Percentiles rank a stretch among this genome's conserved stretches.
Conservation (phyloP, 2,888 invertebrate genomes). For the Tetragonula carbonaria region DNA sequence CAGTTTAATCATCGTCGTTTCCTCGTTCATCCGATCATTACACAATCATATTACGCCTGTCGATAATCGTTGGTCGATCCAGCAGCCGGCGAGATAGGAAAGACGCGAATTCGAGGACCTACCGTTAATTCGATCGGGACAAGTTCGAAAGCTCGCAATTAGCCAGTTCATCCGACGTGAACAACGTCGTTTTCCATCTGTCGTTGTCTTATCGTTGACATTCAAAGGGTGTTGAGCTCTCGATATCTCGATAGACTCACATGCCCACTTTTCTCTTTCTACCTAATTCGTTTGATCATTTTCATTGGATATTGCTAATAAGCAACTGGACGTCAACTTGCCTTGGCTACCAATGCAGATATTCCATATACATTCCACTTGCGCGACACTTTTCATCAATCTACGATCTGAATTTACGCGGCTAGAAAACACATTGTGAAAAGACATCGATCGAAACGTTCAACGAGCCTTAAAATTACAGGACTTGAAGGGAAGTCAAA, state of each 20-base stretch:
- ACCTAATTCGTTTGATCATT: too few species aligned
- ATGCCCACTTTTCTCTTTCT: too few species aligned
- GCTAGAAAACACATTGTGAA: too few species aligned
- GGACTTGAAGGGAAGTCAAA: too few species aligned
- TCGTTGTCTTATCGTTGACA: constrained; percentile 44
- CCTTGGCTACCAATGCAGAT: too few species aligned
- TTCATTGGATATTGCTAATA: too few species aligned
- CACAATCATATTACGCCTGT: constrained; percentile 61
- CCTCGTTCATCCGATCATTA: constrained; percentile 59
- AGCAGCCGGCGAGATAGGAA: constrained; percentile 21
- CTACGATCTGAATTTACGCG: too few species aligned
- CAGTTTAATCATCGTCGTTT: constrained; percentile 55
- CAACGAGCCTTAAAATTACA: too few species aligned
- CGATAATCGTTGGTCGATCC: constrained; percentile 56
- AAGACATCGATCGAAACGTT: too few species aligned
- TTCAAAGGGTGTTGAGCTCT: constrained; percentile 22
- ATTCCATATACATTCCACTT: too few species aligned
- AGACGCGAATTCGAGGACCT: constrained; percentile 21
- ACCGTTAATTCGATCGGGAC: constrained; percentile 23
- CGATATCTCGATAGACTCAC: constrained; percentile 8
- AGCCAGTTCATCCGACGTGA: constrained; percentile 3
- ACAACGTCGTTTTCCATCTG: background rate
- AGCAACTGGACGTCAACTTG: too few species aligned
- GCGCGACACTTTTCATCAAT: too few species aligned
- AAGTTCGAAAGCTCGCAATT: constrained; percentile 16